phyloP scores from a whole-genome alignment of 2,797 vertebrate genomes.

The Sebastolobus altivelis region DNA sequence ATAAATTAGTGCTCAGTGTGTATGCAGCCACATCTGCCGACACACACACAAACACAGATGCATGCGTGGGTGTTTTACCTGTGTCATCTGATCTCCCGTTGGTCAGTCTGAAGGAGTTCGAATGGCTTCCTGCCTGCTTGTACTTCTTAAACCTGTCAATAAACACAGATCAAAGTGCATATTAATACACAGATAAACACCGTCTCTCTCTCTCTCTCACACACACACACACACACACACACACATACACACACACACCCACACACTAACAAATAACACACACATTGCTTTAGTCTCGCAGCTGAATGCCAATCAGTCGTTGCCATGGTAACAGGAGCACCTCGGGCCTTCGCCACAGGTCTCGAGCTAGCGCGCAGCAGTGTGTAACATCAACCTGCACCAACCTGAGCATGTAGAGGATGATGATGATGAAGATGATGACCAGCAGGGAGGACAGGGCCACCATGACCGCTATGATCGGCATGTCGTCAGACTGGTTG shows the following conservation, averaged over 20 bases:
- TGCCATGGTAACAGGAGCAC: constrained; percentile 64
- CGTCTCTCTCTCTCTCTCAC: background rate
- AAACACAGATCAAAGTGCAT: constrained; percentile 50
- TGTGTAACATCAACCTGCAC: constrained; percentile 53
- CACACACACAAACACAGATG: constrained; percentile 14
- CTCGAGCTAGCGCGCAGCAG: background rate
- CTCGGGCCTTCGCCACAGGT: constrained; percentile 25
- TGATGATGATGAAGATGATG: constrained; percentile 99
- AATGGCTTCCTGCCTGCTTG: constrained; percentile 98
- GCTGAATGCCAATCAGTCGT: constrained; percentile 55
- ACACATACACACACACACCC: background rate
- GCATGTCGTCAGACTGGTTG: constrained; percentile 88
- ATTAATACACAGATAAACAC: constrained; percentile 22
- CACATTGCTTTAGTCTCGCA: constrained; percentile 17
- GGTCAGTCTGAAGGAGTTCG: constrained; percentile 95
- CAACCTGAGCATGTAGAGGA: constrained; percentile 99
- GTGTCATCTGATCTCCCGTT: constrained; percentile 96
- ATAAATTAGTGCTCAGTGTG: background rate
- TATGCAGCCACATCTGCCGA: background rate
- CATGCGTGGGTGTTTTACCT: constrained; percentile 83
- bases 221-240: background rate
- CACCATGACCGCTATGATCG: constrained; percentile 98
- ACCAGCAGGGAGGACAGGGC: constrained; percentile 96
- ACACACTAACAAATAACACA: constrained; percentile 9
- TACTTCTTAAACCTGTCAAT: constrained; percentile 96